A percentile compares a stretch with the other conserved stretches of the same genome.
Evolutionary conservation across 2,113 vertebrate genomes (phyloP).

Genomic region (Numenius arquata): DNA sequence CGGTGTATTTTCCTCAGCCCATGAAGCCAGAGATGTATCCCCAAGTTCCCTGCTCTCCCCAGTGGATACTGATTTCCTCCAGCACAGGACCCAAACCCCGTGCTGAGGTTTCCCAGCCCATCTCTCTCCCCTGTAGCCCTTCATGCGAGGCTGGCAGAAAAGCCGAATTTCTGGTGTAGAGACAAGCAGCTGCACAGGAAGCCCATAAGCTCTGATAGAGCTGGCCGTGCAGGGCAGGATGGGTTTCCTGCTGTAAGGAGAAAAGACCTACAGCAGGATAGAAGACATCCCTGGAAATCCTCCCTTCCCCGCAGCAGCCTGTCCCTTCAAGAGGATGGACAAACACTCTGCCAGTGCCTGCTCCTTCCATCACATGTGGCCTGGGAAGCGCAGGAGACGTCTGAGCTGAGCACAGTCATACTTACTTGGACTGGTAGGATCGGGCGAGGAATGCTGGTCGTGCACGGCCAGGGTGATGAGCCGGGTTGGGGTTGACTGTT

Average conservation of each 20-base stretch:
- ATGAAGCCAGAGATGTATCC: not conserved
- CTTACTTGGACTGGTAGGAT: rapidly evolving
- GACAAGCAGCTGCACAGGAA: not conserved
- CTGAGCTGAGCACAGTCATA: not conserved
- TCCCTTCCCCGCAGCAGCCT: rapidly evolving
- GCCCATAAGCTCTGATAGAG: rapidly evolving
- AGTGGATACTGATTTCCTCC: not conserved
- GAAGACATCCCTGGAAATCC: not conserved
- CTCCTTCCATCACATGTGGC: rapidly evolving
- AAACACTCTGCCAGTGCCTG: rapidly evolving
- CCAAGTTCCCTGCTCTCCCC: not conserved
- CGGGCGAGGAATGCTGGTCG: rapidly evolving
- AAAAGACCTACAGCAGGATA: not conserved
- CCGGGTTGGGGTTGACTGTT: rapidly evolving
- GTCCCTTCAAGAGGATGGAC: not conserved
- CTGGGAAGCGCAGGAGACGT: rapidly evolving
- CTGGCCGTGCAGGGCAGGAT: rapidly evolving
- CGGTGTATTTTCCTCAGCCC: rapidly evolving
- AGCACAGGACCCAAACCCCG: not conserved
- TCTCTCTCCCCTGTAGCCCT: not conserved
- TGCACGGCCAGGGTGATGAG: rapidly evolving
- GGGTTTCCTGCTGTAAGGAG: not conserved
- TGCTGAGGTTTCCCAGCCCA: not conserved
- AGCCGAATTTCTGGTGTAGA: rapidly evolving
- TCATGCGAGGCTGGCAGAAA: rapidly evolving